A percentile compares a stretch with the other conserved stretches of the same genome.
Conservation (phyloP, 1,140 invertebrate species). For the Dicyema japonicum region DNA sequence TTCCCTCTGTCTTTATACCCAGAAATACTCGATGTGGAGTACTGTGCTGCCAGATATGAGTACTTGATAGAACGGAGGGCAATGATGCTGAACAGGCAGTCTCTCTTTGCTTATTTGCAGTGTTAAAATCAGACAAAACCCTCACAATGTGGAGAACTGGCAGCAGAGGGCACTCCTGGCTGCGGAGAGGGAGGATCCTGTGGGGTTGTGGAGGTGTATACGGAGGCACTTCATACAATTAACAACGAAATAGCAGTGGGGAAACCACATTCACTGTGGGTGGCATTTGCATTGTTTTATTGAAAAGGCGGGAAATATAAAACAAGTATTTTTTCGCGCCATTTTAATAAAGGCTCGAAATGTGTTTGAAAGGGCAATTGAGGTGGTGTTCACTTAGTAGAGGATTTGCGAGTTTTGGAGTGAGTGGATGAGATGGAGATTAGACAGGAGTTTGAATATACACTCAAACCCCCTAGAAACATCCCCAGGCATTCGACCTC, state of each 20-base stretch:
- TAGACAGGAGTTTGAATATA: constrained; percentile 52
- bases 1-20: no score
- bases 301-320: no score
- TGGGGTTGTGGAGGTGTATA: no score
- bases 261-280: no score
- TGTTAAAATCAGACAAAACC: constrained; percentile 52
- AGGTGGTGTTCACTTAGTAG: no score
- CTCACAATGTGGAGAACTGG: constrained; percentile 95
- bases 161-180: constrained; percentile 70
- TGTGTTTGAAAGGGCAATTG: no score
- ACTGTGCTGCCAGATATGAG: constrained; percentile 54
- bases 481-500: constrained; percentile 53
- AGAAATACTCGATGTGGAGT: constrained; percentile 35
- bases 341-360: no score
- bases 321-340: no score
- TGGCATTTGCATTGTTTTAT: no score
- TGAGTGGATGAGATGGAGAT: constrained; percentile 96
- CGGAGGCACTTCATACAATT: no score
- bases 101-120: no score
- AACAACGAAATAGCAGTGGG: no score
- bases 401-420: constrained; percentile 83
- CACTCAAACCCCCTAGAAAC: constrained; percentile 44
- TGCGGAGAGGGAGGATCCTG: neutral
- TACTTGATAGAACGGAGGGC: constrained; percentile 69
- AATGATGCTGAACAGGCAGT: constrained; percentile 64